Base-by-base conservation (phyloP, 1,140 invertebrate genomes). In the Ladona fulva region DNA sequence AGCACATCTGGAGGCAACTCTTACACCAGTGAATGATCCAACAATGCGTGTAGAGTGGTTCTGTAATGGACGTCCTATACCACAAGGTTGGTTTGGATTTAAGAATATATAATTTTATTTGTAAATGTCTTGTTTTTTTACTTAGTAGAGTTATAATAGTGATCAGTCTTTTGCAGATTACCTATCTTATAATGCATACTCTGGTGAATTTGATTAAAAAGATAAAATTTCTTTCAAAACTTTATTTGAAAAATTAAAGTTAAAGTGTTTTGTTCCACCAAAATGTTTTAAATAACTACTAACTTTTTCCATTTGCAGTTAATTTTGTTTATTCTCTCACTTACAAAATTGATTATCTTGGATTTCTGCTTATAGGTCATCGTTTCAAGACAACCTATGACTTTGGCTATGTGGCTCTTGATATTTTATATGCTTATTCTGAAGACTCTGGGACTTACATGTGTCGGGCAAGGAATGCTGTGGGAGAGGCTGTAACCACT, bases 11-110 rank as follows among this genome's bases (percentile, higher is more conserved):
- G 97, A 99, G 87, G 96, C 96, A 22, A 97, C 95, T 6, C 85
- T 99, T 7, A 95, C 95, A 11, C 97, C 96, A 0, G 94, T 97
- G 0, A 97, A 96, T 84, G 97, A 99, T 86, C 94, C 95, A 7
- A 96, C 94, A 0, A 95, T 98, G 94, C 91, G 92, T 78, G 94
- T 99, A 24, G 96, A 98, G 86, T 98, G 97, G 97, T 97, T 90
- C 84, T 92, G 94, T 83, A 96, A 98, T 86, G 96, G 96, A 77
- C 89, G 90, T 81, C 95, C 96, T 0, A 91, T 98, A 81, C 92
- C 92, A 81, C 93, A 95, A 82, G 94, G 95, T 81, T 82, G 78
- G 22, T 5, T 37, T 37, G 1, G 29, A n/a, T n/a, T n/a, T n/a
- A 37, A 37, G 8, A 37, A 37, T 37, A 1, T 8, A 37, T 8